Percentiles rank a stretch among this genome's conserved stretches.
phyloP scores from a whole-genome alignment of 2,888 invertebrate species.

The Amorpha juglandis region DNA sequence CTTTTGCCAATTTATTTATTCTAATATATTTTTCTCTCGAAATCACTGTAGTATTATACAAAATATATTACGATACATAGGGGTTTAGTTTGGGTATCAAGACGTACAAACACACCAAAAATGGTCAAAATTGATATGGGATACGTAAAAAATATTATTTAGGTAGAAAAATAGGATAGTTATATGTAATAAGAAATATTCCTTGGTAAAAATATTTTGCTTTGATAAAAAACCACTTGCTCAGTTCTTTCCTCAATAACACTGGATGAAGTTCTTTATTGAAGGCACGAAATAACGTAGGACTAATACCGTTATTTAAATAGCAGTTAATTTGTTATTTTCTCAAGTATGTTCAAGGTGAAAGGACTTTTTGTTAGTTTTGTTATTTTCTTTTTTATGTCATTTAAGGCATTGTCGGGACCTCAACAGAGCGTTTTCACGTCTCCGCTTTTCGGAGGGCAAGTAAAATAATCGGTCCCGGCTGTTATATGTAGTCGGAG shows the following conservation, averaged over 20 bases:
- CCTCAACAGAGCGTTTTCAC: no score
- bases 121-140: slow-evolving; percentile 12
- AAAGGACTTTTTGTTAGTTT: no score
- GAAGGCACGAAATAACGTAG: background rate
- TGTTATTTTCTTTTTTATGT: no score
- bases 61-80: background rate
- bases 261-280: slow-evolving; percentile 25
- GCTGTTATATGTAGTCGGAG: no score
- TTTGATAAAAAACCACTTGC: slow-evolving; percentile 5
- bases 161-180: slow-evolving; percentile 20
- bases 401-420: no score
- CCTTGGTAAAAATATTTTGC: slow-evolving; percentile 18
- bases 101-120: slow-evolving; percentile 16
- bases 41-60: background rate
- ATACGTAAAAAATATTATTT: slow-evolving; percentile 12
- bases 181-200: slow-evolving; percentile 22
- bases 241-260: slow-evolving; percentile 29
- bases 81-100: slow-evolving; percentile 25
- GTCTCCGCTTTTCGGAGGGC: no score
- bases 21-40: slow-evolving; percentile 6
- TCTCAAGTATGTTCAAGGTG: background rate
- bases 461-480: no score
- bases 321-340: background rate
- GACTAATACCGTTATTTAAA: background rate
- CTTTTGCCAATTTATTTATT: background rate